These are phyloP conservation scores for Pimephales promelas DNA, from an alignment of 2,113 vertebrate species.

Conservation along the genomic window DNA sequence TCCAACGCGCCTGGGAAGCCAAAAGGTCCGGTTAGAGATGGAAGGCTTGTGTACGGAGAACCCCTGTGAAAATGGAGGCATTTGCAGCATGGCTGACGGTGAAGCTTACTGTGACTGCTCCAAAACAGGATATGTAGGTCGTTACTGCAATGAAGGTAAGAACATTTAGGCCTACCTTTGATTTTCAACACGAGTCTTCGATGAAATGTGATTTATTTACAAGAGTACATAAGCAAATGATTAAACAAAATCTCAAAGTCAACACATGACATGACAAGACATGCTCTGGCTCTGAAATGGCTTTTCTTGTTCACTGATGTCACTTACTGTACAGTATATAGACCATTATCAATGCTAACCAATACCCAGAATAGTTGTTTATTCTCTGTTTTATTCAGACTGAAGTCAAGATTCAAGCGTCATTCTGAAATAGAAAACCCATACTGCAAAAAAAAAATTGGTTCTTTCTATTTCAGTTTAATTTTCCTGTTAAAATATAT, in stretches of 20 bases:
- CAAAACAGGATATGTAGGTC: conserved; percentile 89
- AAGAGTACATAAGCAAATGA: neutral
- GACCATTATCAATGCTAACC: too few species aligned
- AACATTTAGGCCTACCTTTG: neutral
- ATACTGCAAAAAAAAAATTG: too few species aligned
- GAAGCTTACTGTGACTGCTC: conserved; percentile 94
- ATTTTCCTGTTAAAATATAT: too few species aligned
- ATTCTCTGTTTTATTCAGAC: too few species aligned
- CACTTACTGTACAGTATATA: too few species aligned
- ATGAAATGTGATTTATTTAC: neutral
- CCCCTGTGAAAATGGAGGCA: conserved; percentile 93
- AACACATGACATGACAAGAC: too few species aligned
- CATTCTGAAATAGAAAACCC: too few species aligned
- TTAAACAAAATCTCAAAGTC: neutral
- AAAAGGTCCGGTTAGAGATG: conserved; percentile 85
- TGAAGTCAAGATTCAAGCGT: too few species aligned
- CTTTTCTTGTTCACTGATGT: too few species aligned
- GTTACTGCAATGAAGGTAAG: conserved; percentile 96
- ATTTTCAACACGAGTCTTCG: neutral
- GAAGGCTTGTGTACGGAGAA: conserved; percentile 91
- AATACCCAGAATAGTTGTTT: too few species aligned
- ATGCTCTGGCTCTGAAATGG: too few species aligned
- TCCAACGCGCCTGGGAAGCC: conserved; percentile 87
- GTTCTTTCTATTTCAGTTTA: too few species aligned
- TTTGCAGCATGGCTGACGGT: conserved; percentile 89